Evolutionary conservation across 2,797 vertebrate genomes (phyloP).

Genomic region (Tympanoctomys barrerae): DNA sequence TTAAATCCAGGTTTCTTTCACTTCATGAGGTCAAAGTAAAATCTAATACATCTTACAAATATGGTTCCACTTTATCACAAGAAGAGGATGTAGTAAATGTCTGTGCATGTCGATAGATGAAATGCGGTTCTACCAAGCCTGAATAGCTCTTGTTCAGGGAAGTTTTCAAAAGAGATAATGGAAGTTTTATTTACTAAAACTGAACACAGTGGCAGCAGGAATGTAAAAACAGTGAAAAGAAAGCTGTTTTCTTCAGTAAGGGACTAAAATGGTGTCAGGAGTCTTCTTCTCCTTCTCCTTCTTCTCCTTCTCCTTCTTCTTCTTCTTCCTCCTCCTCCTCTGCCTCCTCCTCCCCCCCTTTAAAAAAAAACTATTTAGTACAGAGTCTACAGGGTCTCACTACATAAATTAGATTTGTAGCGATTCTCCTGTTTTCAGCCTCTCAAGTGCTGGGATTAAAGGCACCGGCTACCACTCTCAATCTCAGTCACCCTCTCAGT

Average conservation of each 20-base stretch:
- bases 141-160: background rate
- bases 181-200: constrained; percentile 26
- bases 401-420: no score
- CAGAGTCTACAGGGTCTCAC: no score
- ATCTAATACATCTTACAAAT: background rate
- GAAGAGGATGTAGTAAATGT: background rate
- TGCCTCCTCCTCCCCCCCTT: no score
- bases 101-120: background rate
- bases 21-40: background rate
- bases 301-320: background rate
- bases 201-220: background rate
- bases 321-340: background rate
- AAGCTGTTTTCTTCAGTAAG: background rate
- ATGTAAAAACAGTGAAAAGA: background rate
- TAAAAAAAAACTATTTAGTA: no score
- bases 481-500: no score
- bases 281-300: background rate
- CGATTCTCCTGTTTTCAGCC: no score
- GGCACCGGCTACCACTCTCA: no score
- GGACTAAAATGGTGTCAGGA: background rate
- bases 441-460: no score
- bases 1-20: constrained; percentile 14
- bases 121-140: background rate
- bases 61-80: background rate
- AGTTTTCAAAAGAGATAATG: background rate